phyloP scores from a whole-genome alignment of 2,888 invertebrate species.

The Copidosoma aretas region DNA sequence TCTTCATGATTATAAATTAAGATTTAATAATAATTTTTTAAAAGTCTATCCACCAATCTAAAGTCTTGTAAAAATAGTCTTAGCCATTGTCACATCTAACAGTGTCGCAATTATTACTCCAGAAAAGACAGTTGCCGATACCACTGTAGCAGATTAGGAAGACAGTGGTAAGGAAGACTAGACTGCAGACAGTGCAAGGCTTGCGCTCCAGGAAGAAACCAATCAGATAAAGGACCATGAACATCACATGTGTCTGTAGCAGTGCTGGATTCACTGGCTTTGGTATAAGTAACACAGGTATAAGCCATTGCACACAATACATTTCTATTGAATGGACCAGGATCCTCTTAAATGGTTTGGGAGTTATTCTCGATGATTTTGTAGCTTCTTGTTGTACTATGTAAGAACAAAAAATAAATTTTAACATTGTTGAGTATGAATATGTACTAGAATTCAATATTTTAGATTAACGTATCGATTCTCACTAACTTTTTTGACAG shows the following conservation, averaged over 20 bases:
- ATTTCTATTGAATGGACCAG: conserved; percentile 62
- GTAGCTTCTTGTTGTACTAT: neutral
- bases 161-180: conserved; percentile 92
- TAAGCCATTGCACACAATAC: conserved; percentile 98
- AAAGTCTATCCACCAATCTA: too few relatives aligned
- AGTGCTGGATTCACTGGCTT: conserved; percentile 97
- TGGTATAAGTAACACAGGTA: conserved; percentile 95
- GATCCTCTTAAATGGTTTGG: neutral
- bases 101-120: conserved; percentile 80
- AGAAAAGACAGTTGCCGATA: conserved; percentile 92
- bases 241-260: conserved; percentile 95
- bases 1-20: conserved; percentile 26
- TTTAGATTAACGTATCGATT: too few relatives aligned
- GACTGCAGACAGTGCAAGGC: conserved; percentile 96
- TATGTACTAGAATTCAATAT: too few relatives aligned
- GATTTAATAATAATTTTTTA: conserved; percentile 30
- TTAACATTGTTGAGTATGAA: too few relatives aligned
- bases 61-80: conserved; percentile 36
- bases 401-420: too few relatives aligned
- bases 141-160: conserved; percentile 96
- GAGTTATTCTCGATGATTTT: conserved; percentile 1
- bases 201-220: conserved; percentile 97
- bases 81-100: conserved; percentile 56
- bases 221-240: conserved; percentile 93
- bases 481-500: too few relatives aligned